Conservation (phyloP, 1,140 invertebrate species). For the Caenorhabditis remanei region DNA sequence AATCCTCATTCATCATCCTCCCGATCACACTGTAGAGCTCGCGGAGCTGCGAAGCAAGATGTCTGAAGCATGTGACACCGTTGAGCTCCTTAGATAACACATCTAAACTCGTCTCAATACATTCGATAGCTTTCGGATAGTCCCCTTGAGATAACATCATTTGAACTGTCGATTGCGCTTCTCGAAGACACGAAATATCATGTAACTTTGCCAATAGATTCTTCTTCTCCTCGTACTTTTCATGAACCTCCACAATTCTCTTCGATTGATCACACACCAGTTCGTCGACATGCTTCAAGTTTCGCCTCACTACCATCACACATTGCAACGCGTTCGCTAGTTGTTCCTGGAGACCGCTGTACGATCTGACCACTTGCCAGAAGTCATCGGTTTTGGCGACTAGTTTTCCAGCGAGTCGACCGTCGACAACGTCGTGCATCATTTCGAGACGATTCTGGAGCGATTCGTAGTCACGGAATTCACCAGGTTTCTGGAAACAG, state of each 20-base stretch:
- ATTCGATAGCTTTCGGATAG: conserved; percentile 95
- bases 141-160: conserved; percentile 92
- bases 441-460: conserved; percentile 72
- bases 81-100: conserved; percentile 89
- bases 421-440: conserved; percentile 74
- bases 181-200: conserved; percentile 83
- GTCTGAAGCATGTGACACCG: conserved; percentile 92
- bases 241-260: conserved; percentile 78
- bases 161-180: conserved; percentile 97
- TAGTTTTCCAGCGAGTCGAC: conserved; percentile 72
- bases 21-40: conserved; percentile 96
- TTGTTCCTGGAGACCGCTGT: conserved; percentile 72
- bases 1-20: conserved; percentile 95
- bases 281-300: conserved; percentile 54
- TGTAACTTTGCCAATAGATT: conserved; percentile 55
- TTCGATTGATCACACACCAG: conserved; percentile 67
- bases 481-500: conserved; percentile 65
- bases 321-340: conserved; percentile 65
- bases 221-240: conserved; percentile 74
- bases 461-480: conserved; percentile 71
- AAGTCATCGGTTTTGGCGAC: conserved; percentile 75
- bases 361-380: conserved; percentile 72
- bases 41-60: conserved; percentile 92
- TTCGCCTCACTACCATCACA: conserved; percentile 64
- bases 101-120: conserved; percentile 96